Percentiles rank a stretch among this genome's conserved stretches.
These are phyloP conservation scores for Bryconaethiops microstoma DNA, from an alignment of 2,797 vertebrate species.

Conservation along the genomic window DNA sequence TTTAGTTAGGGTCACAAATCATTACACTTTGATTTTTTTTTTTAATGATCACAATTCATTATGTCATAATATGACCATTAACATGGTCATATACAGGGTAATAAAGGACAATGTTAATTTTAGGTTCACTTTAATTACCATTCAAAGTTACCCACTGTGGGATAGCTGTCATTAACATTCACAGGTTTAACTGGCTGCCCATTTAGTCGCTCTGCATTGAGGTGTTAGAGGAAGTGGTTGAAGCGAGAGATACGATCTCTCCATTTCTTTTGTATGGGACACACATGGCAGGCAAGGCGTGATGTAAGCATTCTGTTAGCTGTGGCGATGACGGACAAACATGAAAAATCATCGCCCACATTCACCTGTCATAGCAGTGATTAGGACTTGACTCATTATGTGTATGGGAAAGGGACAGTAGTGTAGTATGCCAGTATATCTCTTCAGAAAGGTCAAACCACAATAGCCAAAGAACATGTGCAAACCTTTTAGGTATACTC, in stretches of 20 bases:
- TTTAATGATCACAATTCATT: no score
- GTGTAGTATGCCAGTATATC: neutral
- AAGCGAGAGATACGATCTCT: conserved; percentile 47
- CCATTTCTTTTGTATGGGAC: conserved; percentile 34
- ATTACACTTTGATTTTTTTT: no score
- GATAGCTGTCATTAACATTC: neutral
- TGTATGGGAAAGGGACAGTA: neutral
- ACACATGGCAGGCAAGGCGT: conserved; percentile 31
- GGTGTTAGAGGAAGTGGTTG: conserved; percentile 59
- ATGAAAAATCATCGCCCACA: conserved; percentile 15
- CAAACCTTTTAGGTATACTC: conserved; percentile 9
- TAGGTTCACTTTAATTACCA: neutral
- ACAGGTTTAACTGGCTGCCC: neutral
- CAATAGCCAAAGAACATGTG: conserved; percentile 6
- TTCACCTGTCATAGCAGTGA: conserved; percentile 44
- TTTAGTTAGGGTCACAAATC: neutral
- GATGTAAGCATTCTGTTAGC: conserved; percentile 14
- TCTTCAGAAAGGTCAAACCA: conserved; percentile 38
- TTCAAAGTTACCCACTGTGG: neutral
- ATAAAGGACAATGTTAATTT: no score
- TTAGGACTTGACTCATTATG: conserved; percentile 34
- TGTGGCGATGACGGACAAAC: conserved; percentile 29
- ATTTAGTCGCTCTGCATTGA: conserved; percentile 2
- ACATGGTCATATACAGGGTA: no score
- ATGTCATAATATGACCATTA: no score